Base-by-base conservation (phyloP, 2,113 vertebrate species). In the Ahaetulla prasina region DNA sequence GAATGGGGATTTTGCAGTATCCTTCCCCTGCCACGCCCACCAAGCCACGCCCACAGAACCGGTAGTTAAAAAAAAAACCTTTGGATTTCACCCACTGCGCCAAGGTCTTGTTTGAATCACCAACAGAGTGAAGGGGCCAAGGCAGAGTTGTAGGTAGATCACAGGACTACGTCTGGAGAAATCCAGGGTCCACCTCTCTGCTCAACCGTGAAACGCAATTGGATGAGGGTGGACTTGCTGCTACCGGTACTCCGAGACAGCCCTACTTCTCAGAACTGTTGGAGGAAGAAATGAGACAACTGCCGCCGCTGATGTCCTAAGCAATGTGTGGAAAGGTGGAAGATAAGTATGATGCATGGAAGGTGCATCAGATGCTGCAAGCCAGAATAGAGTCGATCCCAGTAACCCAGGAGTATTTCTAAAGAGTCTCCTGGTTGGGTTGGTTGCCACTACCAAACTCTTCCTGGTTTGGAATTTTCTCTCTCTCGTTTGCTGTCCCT, bases 341-440 rank as follows among this genome's bases (percentile, higher is more conserved):
- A 43, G 55, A 27, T 55, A 89, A 57, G 25, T 12, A 30, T 8
- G 45, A 35, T 39, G 5, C 9, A 47, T n/a, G 8, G 6, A 23
- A 74, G 68, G 43, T 2, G 2, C 2, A 3, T 22, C 5, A 27
- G 4, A 10, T 80, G 91, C 43, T 92, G 84, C 0, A 18, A 80
- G 84, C 88, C 90, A 93, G 94, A 93, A 35, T 94, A 92, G 18
- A 49, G 90, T 2, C 87, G 85, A 68, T 20, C 35, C 68, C 35
- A 80, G 18, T 39, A 20, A 22, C 16, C 68, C 68, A 39, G 68
- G 35, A 39, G 35, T 39, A 80, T 39, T 80, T 80, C 35, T 80
- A 22, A 80, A 39, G 68, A 80, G 7, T 39, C 35, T 39, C 7
- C 2, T 80, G 68, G 35, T 7, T 39, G 35, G 68, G 18, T 80